Evolutionary conservation across 2,113 vertebrate species (phyloP).

Genomic region (Toxostoma redivivum): DNA sequence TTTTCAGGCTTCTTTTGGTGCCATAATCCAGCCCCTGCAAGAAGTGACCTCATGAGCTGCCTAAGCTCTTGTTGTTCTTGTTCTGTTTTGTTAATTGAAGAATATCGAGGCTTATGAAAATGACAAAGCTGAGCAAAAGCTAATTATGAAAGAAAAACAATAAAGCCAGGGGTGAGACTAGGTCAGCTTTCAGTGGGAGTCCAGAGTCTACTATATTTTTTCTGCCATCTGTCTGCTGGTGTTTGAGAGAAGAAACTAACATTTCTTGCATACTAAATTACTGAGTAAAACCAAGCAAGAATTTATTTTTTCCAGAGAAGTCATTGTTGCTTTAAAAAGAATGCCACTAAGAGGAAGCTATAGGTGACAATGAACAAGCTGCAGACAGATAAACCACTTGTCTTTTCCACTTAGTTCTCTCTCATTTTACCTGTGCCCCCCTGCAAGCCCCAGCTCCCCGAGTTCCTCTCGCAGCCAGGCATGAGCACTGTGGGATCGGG

Average conservation of each 20-base stretch:
- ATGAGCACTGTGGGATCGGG: fast-evolving
- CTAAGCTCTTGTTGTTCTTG: conserved; percentile 82
- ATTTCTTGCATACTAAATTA: not conserved
- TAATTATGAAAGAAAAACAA: conserved; percentile 79
- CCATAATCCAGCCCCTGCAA: conserved; percentile 85
- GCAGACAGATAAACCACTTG: not conserved
- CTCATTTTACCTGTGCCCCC: not conserved
- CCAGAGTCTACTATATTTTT: conserved; percentile 12
- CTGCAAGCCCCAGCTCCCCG: not conserved
- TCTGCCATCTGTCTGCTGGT: conserved; percentile 21
- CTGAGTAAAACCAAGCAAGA: not conserved
- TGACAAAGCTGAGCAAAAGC: conserved; percentile 78
- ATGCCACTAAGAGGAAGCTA: not conserved
- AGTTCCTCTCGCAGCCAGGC: not conserved
- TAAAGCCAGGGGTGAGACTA: conserved; percentile 60
- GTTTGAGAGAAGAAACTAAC: conserved; percentile 24
- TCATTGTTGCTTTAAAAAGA: not conserved
- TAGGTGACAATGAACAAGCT: not conserved
- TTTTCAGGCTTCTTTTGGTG: conserved; percentile 85
- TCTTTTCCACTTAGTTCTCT: not conserved
- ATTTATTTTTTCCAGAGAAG: not conserved
- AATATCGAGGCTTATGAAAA: conserved; percentile 76
- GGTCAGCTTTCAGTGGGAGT: conserved; percentile 54
- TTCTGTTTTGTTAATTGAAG: conserved; percentile 77
- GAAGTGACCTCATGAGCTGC: conserved; percentile 87